phyloP scores from a whole-genome alignment of 2,888 invertebrate genomes.

The Cheilosia variabilis region DNA sequence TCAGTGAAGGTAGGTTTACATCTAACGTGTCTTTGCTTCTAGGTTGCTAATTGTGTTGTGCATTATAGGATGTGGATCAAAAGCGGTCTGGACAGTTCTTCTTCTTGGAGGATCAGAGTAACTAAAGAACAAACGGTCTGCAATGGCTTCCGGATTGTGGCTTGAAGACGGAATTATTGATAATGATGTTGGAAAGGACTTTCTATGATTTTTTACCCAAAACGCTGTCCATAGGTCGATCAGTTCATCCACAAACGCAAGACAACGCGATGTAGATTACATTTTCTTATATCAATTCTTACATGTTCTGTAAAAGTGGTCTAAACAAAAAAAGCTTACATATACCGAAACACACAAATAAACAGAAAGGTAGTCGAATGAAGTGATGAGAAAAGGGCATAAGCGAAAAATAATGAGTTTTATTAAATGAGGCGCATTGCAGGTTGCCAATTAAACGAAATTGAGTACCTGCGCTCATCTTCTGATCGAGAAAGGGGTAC shows the following conservation, averaged over 20 bases:
- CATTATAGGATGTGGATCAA: slow-evolving; percentile 95
- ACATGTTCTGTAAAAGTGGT: background rate
- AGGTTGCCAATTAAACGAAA: background rate
- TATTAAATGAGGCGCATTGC: background rate
- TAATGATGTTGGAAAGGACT: background rate
- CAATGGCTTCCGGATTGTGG: slow-evolving; percentile 49
- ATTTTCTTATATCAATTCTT: background rate
- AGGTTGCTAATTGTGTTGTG: background rate
- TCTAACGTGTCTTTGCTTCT: background rate
- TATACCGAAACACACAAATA: background rate
- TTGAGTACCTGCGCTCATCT: too few species aligned
- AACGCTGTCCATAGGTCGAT: background rate
- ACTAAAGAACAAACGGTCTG: slow-evolving; percentile 26
- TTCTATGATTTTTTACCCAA: slow-evolving; percentile 7
- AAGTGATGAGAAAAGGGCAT: background rate
- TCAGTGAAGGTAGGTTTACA: slow-evolving; percentile 92
- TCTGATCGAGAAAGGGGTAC: too few species aligned
- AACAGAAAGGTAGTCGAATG: background rate
- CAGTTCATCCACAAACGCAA: background rate
- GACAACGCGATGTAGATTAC: background rate
- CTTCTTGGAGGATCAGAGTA: slow-evolving; percentile 94
- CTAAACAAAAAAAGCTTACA: background rate
- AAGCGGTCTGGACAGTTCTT: slow-evolving; percentile 99
- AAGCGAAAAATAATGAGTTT: background rate
- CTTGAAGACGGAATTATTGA: slow-evolving; percentile 9